Conservation (phyloP, 2,888 invertebrate species). For the Iphiclides podalirius region DNA sequence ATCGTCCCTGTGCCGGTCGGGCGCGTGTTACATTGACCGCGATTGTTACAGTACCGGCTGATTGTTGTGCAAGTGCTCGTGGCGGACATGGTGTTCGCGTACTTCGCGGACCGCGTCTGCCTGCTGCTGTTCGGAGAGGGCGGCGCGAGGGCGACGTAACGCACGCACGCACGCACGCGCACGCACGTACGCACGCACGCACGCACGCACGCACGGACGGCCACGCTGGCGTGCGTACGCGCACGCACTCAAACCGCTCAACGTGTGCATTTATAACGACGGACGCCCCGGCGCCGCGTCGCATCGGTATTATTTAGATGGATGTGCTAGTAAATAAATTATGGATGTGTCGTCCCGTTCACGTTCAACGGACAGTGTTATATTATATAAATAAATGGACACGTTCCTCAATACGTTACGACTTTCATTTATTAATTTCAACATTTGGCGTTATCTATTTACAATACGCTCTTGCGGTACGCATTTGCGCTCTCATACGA, state of each 20-base stretch:
- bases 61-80: slow-evolving; percentile 90
- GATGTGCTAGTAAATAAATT: slow-evolving; percentile 41
- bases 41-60: slow-evolving; percentile 89
- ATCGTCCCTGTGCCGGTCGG: too few species aligned
- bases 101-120: slow-evolving; percentile 90
- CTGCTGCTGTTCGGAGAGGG: slow-evolving; percentile 93
- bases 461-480: not conserved
- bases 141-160: slow-evolving; percentile 51
- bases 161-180: not conserved
- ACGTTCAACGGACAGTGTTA: slow-evolving; percentile 14
- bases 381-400: slow-evolving; percentile 20
- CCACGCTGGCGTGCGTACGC: not conserved
- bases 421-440: slow-evolving; percentile 15
- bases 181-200: not conserved
- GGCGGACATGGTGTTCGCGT: slow-evolving; percentile 93
- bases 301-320: slow-evolving; percentile 39
- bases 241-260: slow-evolving; percentile 33
- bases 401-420: slow-evolving; percentile 1
- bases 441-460: not conserved
- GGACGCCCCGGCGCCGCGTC: slow-evolving; percentile 28
- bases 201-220: not conserved
- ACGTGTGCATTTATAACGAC: slow-evolving; percentile 37
- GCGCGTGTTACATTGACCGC: too few species aligned
- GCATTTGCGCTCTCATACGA: slow-evolving; percentile 4
- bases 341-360: slow-evolving; percentile 33